These are phyloP conservation scores for Hypercompe scribonia DNA, from an alignment of 2,888 invertebrate species.

Conservation along the genomic window DNA sequence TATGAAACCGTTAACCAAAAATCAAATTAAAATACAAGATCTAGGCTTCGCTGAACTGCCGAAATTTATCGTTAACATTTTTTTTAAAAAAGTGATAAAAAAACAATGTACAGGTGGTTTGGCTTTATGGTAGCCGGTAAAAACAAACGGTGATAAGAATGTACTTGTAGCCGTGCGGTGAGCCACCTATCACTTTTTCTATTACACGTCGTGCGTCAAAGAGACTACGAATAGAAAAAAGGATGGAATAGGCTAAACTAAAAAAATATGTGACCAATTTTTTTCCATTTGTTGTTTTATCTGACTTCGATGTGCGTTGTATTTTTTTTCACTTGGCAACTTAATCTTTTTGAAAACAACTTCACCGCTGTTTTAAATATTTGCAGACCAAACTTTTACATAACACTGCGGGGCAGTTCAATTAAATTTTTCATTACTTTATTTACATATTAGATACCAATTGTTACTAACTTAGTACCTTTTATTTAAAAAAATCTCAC, in stretches of 20 bases:
- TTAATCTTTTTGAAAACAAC: neutral
- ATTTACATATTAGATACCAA: neutral
- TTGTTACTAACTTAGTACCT: neutral
- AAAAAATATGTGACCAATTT: neutral
- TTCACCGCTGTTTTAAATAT: neutral
- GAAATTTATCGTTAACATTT: neutral
- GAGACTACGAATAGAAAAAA: conserved; percentile 30
- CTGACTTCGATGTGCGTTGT: neutral
- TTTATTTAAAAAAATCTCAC: too few species aligned
- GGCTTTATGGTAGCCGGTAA: conserved; percentile 56
- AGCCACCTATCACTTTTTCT: conserved; percentile 83
- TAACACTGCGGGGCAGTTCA: neutral
- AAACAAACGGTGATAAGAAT: conserved; percentile 70
- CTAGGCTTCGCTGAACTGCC: neutral
- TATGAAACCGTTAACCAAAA: too few species aligned
- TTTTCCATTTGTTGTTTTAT: neutral
- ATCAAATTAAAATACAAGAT: too few species aligned
- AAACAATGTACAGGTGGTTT: conserved; percentile 45
- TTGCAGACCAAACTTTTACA: neutral
- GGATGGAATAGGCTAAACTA: conserved; percentile 19
- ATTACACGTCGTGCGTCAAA: conserved; percentile 67
- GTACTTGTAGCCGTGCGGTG: conserved; percentile 67
- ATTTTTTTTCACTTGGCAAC: neutral
- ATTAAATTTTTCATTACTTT: neutral
- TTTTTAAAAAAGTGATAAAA: conserved; percentile 32